Evolutionary conservation across 2,888 invertebrate species (phyloP), one percentile per base, ranked within the genome.

Genomic region (Eustalomyia histrio): DNA sequence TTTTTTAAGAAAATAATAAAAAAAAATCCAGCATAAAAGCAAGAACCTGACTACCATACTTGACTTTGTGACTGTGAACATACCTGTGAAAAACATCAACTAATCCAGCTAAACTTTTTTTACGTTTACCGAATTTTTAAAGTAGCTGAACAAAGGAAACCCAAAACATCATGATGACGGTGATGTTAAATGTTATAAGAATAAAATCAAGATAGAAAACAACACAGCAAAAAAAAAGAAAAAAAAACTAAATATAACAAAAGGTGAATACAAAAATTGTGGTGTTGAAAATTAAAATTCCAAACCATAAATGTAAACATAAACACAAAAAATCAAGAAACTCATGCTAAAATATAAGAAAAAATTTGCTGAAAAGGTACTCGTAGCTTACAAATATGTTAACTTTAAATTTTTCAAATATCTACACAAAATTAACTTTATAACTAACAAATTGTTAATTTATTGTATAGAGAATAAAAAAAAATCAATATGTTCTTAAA

Each of bases 201-300:
- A 21, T 68, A 47, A 58, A 43, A 10, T 6, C 12, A 33, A 61
- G 17, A 16, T n/a, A 35, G 6, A 12, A 29, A 21, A 29, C 1
- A 14, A 63, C 10, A 47, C 18, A 21, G 29, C 9, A 55, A 57
- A 10, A 55, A 67, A 43, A 65, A 67, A 69, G 43, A 57, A 10
- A 55, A 67, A 43, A 65, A 67, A 69, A 29, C 16, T 39, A 3
- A 16, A 65, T 21, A 58, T n/a, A 57, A 64, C 17, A 73, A 64
- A 43, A 33, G 10, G 14, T 18, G 33, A 8, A 18, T 21, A 61
- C 67, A 18, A 43, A 18, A n/a, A 68, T n/a, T 17, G 10, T 55
- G 57, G 68, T 52, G 50, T 72, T 33, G 63, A 72, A 80, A 75
- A 76, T 76, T 76, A 68, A 80, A 80, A 80, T 72, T 71, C 76